phyloP scores from a whole-genome alignment of 2,113 vertebrate species.

The Pangasianodon gigas region DNA sequence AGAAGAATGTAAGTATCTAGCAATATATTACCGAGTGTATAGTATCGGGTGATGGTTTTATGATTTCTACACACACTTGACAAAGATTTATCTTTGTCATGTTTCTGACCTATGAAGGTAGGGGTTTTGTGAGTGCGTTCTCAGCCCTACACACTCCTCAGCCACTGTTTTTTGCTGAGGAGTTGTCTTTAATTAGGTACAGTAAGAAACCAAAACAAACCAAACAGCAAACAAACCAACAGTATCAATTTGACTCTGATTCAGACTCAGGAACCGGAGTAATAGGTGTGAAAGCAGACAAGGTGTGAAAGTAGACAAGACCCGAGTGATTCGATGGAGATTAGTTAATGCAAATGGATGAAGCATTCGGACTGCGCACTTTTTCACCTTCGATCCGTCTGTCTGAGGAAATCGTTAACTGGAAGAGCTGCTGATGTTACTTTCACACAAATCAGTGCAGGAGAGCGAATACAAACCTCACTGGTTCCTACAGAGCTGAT shows the following conservation, averaged over 20 bases:
- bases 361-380: neutral
- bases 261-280: neutral
- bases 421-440: conserved; percentile 17
- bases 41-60: neutral
- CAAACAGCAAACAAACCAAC: neutral
- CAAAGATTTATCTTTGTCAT: neutral
- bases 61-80: neutral
- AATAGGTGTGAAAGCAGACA: too few species aligned
- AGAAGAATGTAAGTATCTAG: neutral
- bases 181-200: neutral
- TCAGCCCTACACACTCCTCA: neutral
- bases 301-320: neutral
- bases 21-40: neutral
- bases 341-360: neutral
- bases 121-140: neutral
- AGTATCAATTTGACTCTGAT: neutral
- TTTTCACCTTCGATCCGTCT: neutral
- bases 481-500: conserved; percentile 97
- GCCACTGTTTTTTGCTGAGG: neutral
- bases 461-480: conserved; percentile 77
- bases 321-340: neutral
- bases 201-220: neutral
- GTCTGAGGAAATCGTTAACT: conserved; percentile 3
- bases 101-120: neutral
- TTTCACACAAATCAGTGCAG: conserved; percentile 26